Conservation (phyloP, 2,113 vertebrate species). For the Diadophis punctatus region DNA sequence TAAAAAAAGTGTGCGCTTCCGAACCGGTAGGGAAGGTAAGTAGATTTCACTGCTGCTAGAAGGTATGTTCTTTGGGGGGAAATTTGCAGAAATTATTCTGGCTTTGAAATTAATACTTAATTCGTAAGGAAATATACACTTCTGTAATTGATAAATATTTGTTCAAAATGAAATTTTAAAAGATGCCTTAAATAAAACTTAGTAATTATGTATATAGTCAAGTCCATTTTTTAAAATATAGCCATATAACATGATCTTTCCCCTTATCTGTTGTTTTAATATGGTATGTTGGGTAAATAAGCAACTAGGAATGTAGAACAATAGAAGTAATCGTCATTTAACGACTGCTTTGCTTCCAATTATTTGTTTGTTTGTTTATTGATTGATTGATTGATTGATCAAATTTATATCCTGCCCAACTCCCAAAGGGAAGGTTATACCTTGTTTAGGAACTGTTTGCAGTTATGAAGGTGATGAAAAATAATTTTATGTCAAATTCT, state of each 20-base stretch:
- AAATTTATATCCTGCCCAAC: too few relatives aligned
- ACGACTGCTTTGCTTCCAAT: not conserved
- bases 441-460: not conserved
- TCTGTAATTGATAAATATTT: not conserved
- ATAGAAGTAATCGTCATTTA: not conserved
- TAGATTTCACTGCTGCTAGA: too few relatives aligned
- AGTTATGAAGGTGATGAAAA: not conserved
- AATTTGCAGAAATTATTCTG: not conserved
- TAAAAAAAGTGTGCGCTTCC: too few relatives aligned
- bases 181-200: not conserved
- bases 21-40: too few relatives aligned
- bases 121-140: not conserved
- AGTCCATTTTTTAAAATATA: not conserved
- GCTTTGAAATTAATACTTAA: not conserved
- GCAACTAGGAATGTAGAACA: not conserved
- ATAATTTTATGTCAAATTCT: not conserved
- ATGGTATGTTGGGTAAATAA: not conserved
- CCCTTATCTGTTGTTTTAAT: not conserved
- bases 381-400: too few relatives aligned
- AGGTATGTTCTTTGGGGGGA: not conserved
- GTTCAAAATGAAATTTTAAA: constrained; percentile 10
- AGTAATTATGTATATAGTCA: not conserved
- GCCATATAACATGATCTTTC: not conserved
- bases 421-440: too few relatives aligned
- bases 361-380: too few relatives aligned